Evolutionary conservation across 2,888 invertebrate genomes (phyloP).

Genomic region (Idaea straminata): DNA sequence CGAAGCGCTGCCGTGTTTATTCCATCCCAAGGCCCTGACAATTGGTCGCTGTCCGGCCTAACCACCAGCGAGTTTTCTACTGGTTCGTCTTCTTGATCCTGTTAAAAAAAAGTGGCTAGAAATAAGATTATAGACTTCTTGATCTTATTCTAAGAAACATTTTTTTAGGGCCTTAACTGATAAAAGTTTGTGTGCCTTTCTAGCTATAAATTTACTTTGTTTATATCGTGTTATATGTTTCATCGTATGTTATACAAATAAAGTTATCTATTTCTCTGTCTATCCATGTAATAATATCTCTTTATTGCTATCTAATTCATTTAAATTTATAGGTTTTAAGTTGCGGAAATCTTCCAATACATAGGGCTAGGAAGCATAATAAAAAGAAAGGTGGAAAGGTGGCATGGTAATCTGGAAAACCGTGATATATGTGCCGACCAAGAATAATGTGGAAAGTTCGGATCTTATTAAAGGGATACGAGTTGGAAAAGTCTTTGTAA

Average conservation of each 20-base stretch:
- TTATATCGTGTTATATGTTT: no score
- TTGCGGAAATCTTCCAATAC: neutral
- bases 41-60: slow-evolving; percentile 51
- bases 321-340: neutral
- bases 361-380: neutral
- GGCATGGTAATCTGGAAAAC: neutral
- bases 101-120: slow-evolving; percentile 13
- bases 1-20: slow-evolving; percentile 66
- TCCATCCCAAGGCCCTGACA: slow-evolving; percentile 58
- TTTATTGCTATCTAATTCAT: no score
- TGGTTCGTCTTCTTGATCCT: slow-evolving; percentile 67
- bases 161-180: no score
- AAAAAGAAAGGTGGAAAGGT: neutral
- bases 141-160: no score
- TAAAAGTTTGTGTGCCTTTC: no score
- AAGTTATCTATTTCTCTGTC: no score
- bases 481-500: neutral
- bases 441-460: neutral
- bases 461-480: neutral
- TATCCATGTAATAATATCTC: no score
- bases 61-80: slow-evolving; percentile 55
- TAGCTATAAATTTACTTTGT: no score
- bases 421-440: neutral
- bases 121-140: no score
- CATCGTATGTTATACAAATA: no score